These are phyloP conservation scores for Abscondita cerata DNA, from an alignment of 2,888 invertebrate species.

Conservation along the genomic window DNA sequence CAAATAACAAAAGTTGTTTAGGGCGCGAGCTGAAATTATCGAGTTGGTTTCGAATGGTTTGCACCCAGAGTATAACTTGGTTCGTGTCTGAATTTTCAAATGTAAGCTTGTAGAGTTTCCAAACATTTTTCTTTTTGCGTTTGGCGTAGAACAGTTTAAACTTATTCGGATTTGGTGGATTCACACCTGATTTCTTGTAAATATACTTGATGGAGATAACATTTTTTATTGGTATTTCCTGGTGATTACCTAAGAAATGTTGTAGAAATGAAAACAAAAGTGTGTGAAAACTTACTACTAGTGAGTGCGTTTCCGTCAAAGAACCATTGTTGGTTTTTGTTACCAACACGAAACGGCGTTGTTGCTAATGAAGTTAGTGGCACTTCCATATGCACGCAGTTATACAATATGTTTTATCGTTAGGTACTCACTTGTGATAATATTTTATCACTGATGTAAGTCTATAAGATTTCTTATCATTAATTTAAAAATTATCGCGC, in stretches of 20 bases:
- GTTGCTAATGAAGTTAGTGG: too few species aligned
- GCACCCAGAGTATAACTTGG: slow-evolving; percentile 68
- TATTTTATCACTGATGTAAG: too few species aligned
- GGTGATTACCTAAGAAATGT: too few species aligned
- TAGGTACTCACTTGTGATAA: too few species aligned
- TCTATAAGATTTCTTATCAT: too few species aligned
- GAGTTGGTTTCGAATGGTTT: slow-evolving; percentile 64
- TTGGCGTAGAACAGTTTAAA: slow-evolving; percentile 70
- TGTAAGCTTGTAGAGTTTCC: slow-evolving; percentile 64
- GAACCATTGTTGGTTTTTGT: too few species aligned
- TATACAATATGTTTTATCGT: too few species aligned
- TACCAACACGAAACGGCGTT: too few species aligned
- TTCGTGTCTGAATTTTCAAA: slow-evolving; percentile 66
- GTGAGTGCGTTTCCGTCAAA: too few species aligned
- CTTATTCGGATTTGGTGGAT: slow-evolving; percentile 55
- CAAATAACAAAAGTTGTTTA: slow-evolving; percentile 74
- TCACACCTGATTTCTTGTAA: slow-evolving; percentile 47
- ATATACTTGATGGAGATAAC: slow-evolving; percentile 62
- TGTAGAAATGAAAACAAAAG: slow-evolving; percentile 20
- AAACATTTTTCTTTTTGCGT: slow-evolving; percentile 63
- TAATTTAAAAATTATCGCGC: too few species aligned
- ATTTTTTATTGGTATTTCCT: slow-evolving; percentile 63
- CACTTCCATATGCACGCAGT: too few species aligned
- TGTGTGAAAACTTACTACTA: too few species aligned
- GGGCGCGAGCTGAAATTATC: slow-evolving; percentile 64